Conservation (phyloP, 2,797 vertebrate genomes). For the Eulemur coronatus region DNA sequence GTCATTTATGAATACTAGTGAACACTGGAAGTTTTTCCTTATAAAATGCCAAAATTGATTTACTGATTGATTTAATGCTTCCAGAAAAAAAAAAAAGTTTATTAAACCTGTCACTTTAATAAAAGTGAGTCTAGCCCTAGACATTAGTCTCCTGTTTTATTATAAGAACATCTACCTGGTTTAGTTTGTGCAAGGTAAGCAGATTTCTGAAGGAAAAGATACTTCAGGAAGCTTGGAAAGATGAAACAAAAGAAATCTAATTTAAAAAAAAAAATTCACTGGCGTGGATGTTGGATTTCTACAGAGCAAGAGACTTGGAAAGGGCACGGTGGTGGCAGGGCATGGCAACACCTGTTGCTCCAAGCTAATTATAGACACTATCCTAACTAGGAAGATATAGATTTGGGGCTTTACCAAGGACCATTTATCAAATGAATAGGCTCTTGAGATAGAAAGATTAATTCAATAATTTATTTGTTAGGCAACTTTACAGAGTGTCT, state of each 20-base stretch:
- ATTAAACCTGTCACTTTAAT: slow-evolving; percentile 24
- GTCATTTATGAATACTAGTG: not conserved
- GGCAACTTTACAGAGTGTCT: not conserved
- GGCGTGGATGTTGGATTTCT: not conserved
- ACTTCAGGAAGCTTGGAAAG: not conserved
- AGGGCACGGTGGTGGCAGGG: not conserved
- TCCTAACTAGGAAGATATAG: not conserved
- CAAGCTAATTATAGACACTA: not conserved
- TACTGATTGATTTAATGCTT: slow-evolving; percentile 7
- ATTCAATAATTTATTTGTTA: not conserved
- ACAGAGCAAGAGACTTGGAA: not conserved
- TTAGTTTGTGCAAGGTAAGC: not conserved
- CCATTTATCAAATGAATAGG: not conserved
- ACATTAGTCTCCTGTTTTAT: not conserved
- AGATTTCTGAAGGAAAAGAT: slow-evolving; percentile 11
- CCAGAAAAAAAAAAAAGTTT: not conserved
- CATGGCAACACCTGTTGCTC: not conserved
- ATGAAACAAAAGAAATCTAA: not conserved
- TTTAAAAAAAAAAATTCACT: not conserved
- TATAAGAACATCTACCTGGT: not conserved
- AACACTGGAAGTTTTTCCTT: not conserved
- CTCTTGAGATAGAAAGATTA: not conserved
- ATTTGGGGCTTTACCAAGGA: not conserved
- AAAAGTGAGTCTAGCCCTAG: not conserved
- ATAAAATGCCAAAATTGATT: not conserved